Evolutionary conservation across 2,888 invertebrate species (phyloP), one percentile per base, ranked within the genome.

Genomic region (Ennomos fuscantarius): DNA sequence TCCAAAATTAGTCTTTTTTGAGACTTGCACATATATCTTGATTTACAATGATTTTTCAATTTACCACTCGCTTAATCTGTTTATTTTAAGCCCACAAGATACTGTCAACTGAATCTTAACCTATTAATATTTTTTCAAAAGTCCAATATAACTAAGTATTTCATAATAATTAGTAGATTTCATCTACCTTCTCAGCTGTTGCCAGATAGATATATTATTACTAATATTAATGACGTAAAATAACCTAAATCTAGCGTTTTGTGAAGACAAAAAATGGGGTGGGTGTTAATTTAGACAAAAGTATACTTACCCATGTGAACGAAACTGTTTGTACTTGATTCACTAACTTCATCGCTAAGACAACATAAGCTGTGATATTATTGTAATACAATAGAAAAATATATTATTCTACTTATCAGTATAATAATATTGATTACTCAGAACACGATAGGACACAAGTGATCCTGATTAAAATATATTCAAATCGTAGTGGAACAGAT

Each of bases 21-120:
- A 86, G 88, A 88, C 89, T 85, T 84, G 82, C 85, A 87, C 43
- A 37, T 35, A 76, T 81, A 78, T 75, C 67, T 73, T 68, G 50
- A 60, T 55, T 58, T 39, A 15, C 46, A 41, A 55, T 55, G 51
- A 62, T 62, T 52, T 62, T 37, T 45, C n/a, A 51, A 40, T 60
- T 34, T 60, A 51, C 58, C 33, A 43, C 15, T 50, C 35, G 36
- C 31, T 34, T 60, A 48, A 55, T 57, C 41, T 60, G 60, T 37
- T 39, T 42, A 51, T 61, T 48, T 68, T 72, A 70, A 41, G 40
- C 62, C 63, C 8, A 41, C 24, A 36, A 36, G 68, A 73, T 69
- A 74, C 66, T 69, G 78, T 81, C 76, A 80, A 72, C 65, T 77
- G 70, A 70, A 76, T 73, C 85, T 84, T 86, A 81, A 74, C 71